Evolutionary conservation across 1,140 invertebrate species (phyloP), one percentile per base, ranked within the genome.

Genomic region (Ctenoplectra terminalis): DNA sequence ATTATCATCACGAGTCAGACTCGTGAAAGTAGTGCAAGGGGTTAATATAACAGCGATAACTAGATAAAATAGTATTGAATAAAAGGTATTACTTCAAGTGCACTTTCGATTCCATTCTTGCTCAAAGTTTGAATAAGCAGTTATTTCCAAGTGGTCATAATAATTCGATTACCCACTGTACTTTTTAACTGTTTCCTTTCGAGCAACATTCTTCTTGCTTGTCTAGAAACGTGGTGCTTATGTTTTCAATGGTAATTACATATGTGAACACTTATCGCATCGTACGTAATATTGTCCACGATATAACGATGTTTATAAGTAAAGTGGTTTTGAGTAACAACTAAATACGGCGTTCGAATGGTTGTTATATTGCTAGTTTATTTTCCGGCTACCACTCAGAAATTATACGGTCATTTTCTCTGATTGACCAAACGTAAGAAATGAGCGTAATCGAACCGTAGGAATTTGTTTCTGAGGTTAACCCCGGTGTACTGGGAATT

Each of bases 391-490:
- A 63, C 23, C 56, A 54, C 50, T 71, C 31, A 63, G 48, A 82
- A 37, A 71, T 63, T 71, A 71, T 77, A 61, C 56, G 43, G 46
- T 76, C 46, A 58, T 61, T 60, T 17, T 20, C 26, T 23, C n/a
- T n/a, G 63, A 83, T 78, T 54, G 31, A 48, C 6, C n/a, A 70
- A 54, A 37, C 13, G 17, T 66, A 60, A 74, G 54, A 73, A 50
- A 63, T 5, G 31, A 15, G 46, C 71, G 54, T 73, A 70, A 70
- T 78, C 52, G 70, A 60, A 73, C 11, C 31, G 43, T 17, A 31
- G 72, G 52, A 72, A 85, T 86, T 86, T 56, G 61, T 81, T 70
- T 67, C 71, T 85, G 70, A 63, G 60, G 34, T 56, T 48, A 85
- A 84, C 52, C n/a, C 23, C 37, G 11, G 50, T 43, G 31, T 81